phyloP scores from a whole-genome alignment of 2,888 invertebrate species.

The Dexiosoma caninum region DNA sequence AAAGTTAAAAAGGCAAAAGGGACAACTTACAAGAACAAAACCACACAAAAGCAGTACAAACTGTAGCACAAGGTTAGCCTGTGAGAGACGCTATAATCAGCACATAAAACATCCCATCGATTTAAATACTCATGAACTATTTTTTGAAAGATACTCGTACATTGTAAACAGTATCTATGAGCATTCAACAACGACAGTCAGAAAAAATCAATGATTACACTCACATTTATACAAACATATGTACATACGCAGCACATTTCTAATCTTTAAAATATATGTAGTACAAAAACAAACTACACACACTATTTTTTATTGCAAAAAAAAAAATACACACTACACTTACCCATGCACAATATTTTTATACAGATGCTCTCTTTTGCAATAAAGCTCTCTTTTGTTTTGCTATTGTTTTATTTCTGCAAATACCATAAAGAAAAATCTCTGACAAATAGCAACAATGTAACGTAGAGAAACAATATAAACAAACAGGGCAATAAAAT shows the following conservation, averaged over 20 bases:
- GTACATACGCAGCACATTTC: background rate
- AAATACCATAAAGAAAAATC: background rate
- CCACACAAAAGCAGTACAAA: background rate
- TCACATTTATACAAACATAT: background rate
- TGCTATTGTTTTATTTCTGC: conserved; percentile 8
- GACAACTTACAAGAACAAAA: background rate
- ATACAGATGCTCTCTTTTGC: conserved; percentile 16
- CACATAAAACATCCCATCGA: background rate
- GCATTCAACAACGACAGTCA: background rate
- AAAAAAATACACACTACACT: background rate
- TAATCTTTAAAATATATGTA: conserved; percentile 23
- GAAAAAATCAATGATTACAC: conserved; percentile 41
- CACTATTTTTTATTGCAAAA: no score
- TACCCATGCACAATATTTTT: background rate
- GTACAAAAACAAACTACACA: background rate
- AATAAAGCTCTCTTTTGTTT: background rate
- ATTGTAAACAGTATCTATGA: no score
- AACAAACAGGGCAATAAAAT: conserved; percentile 41
- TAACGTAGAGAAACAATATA: conserved; percentile 22
- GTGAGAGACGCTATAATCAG: background rate
- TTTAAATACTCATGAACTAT: conserved; percentile 37
- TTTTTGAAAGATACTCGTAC: background rate
- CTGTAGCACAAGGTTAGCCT: background rate
- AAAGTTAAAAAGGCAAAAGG: background rate
- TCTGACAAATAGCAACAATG: background rate